Evolutionary conservation across 92 coral and sea anemone species (phyloP).

Genomic region (Epizoanthus illoricatus): DNA sequence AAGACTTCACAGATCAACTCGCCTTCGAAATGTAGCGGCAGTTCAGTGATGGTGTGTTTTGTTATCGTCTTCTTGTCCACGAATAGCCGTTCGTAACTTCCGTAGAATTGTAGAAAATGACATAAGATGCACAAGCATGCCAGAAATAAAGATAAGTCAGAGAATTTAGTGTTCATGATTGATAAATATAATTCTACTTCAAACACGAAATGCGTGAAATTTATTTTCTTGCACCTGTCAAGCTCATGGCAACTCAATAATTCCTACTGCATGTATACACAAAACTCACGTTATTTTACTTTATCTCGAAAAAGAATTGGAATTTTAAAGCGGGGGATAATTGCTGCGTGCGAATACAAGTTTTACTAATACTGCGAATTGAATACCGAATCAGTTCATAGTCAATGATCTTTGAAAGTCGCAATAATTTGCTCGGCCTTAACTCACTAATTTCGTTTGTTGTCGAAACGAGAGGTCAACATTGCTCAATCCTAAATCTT

Average conservation of each 20-base stretch:
- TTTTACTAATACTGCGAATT: conserved; percentile 13
- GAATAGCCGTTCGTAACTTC: conserved; percentile 18
- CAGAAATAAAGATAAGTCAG: conserved; percentile 34
- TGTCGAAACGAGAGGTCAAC: conserved; percentile 10
- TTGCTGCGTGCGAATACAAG: conserved; percentile 20
- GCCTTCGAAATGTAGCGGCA: conserved; percentile 12
- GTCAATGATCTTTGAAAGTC: conserved; percentile 21
- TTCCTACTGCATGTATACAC: conserved; percentile 1
- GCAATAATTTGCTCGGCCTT: conserved; percentile 12
- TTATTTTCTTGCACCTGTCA: conserved; percentile 25
- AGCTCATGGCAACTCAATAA: conserved; percentile 25
- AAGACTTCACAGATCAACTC: not conserved
- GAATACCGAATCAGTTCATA: conserved; percentile 23
- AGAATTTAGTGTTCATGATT: conserved; percentile 9
- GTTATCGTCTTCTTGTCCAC: not conserved
- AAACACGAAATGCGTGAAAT: conserved; percentile 25
- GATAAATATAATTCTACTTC: conserved; percentile 12
- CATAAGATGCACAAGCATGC: conserved; percentile 27
- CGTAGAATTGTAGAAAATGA: conserved; percentile 29
- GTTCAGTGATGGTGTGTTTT: conserved; percentile 5
- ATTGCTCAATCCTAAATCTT: not conserved
- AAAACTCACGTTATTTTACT: conserved; percentile 9
- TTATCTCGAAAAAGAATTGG: conserved; percentile 20
- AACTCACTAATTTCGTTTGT: not conserved
- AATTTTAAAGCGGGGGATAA: conserved; percentile 24